Base-by-base conservation (phyloP, 2,888 invertebrate genomes). In the Chrysomela aeneicollis region DNA sequence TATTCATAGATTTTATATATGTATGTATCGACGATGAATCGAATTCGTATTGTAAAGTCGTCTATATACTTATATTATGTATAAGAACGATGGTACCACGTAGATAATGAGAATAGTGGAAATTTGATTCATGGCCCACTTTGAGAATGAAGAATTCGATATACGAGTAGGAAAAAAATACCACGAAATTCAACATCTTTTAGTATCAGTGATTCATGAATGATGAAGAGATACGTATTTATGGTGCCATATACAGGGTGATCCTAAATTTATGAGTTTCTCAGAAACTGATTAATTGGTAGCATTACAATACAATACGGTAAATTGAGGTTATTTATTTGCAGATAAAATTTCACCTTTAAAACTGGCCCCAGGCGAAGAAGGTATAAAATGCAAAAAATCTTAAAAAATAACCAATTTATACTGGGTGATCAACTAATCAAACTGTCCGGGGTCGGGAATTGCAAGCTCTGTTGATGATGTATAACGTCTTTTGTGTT, bases 281-380 rank as follows among this genome's bases (percentile, higher is more conserved):
- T 15, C 42, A 42, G 12, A n/a, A 42, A 35, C 6, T 35, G 35
- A 42, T 42, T 15, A 6, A 42, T 15, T 42, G 42, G 42, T 42
- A 42, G 2, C 42, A 42, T 42, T 15, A 10, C 12, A 42, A 42
- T 10, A 42, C 42, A 42, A 42, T 42, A 42, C n/a, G 12, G 15
- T 42, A 42, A 42, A 42, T 42, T 15, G 42, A 42, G 42, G 42
- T 57, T 57, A 57, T 57, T 57, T 57, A 46, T 57, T 57, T 57
- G 46, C 57, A 57, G 57, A 57, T 46, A 57, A 57, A 57, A 57
- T 57, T 57, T 57, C 57, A 26, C 57, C 57, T 46, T 57, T 57
- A 46, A 57, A 57, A 57, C 57, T 57, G 57, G 57, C 46, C 57
- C 57, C 57, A 26, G 57, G 47, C 46, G 57, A 57, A 22, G 57